phyloP scores from a whole-genome alignment of 2,797 vertebrate genomes.

The Taenioides sp. region DNA sequence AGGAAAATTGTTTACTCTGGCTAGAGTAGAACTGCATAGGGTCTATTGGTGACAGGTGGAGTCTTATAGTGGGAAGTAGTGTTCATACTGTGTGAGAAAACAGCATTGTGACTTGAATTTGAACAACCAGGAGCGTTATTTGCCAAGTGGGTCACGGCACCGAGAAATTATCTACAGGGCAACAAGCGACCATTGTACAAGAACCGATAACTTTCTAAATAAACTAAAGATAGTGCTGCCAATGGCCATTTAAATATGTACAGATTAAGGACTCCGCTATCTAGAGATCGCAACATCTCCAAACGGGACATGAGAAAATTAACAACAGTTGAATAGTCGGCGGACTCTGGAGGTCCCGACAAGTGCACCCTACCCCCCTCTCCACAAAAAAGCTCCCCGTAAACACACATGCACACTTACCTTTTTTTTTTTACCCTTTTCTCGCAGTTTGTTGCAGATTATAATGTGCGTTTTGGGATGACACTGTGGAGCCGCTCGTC shows the following conservation, averaged over 20 bases:
- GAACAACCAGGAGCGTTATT: conserved; percentile 56
- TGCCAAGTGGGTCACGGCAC: conserved; percentile 74
- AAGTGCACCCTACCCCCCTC: neutral
- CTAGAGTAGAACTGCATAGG: neutral
- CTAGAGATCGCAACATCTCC: neutral
- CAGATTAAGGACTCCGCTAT: neutral
- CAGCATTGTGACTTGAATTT: conserved; percentile 65
- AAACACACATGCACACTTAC: conserved; percentile 34
- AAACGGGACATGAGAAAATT: conserved; percentile 31
- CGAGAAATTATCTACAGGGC: conserved; percentile 44
- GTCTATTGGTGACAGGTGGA: conserved; percentile 21
- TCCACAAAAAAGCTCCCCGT: neutral
- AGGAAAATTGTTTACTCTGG: neutral
- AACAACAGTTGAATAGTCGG: conserved; percentile 26
- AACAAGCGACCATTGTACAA: conserved; percentile 54
- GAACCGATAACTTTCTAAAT: neutral
- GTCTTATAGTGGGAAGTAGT: conserved; percentile 12
- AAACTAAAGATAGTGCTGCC: neutral
- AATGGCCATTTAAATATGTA: neutral
- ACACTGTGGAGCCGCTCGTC: conserved; percentile 11
- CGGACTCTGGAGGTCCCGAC: conserved; percentile 13
- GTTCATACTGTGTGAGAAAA: conserved; percentile 22
- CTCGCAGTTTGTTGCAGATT: neutral
- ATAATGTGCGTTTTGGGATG: conserved; percentile 13
- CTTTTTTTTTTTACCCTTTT: no score